Evolutionary conservation across 2,888 invertebrate genomes (phyloP).

Genomic region (Rhimphoctona megacephalus): DNA sequence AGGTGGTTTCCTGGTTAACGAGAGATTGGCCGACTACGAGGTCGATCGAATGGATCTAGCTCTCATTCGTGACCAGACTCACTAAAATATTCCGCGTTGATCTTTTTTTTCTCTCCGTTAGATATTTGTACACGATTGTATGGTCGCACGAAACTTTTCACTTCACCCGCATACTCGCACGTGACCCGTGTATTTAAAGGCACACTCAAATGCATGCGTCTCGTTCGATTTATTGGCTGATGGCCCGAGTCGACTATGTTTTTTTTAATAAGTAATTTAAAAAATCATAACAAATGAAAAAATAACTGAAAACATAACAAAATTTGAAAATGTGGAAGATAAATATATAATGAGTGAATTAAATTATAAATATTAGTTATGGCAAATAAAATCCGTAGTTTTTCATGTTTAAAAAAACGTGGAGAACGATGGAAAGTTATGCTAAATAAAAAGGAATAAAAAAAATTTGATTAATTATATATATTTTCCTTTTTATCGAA

Average conservation of each 20-base stretch:
- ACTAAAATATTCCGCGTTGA: slow-evolving; percentile 33
- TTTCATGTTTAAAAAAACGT: no score
- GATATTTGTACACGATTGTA: neutral
- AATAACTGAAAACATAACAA: neutral
- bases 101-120: neutral
- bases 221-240: neutral
- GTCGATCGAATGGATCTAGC: slow-evolving; percentile 82
- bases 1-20: slow-evolving; percentile 54
- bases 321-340: neutral
- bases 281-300: neutral
- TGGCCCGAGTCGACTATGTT: neutral
- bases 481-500: no score
- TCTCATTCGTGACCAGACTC: slow-evolving; percentile 80
- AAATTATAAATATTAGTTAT: no score
- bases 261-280: neutral
- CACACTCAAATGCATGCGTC: neutral
- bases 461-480: no score
- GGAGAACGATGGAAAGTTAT: no score
- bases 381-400: no score
- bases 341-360: no score
- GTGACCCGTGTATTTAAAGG: slow-evolving; percentile 1
- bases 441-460: no score
- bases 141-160: neutral
- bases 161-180: slow-evolving; percentile 15
- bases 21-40: slow-evolving; percentile 51